Evolutionary conservation across 2,888 invertebrate genomes (phyloP), one percentile per base, ranked within the genome.

Genomic region (Hemaris fuciformis): DNA sequence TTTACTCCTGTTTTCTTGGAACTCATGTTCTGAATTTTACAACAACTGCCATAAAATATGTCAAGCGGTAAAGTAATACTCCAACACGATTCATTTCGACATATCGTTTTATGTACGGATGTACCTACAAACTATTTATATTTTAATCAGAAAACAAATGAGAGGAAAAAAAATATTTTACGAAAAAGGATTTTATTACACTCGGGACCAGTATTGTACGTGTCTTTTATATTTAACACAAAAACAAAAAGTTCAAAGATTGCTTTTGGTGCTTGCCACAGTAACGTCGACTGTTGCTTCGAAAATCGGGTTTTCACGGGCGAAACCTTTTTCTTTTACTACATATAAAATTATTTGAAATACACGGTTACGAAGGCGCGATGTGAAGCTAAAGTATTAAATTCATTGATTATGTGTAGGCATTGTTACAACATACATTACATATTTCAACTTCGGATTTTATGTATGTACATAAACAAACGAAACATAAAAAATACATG

Each of bases 161-260:
- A 3, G 41, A 3, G 2, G 38, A 3, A 8, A 41, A 4, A 41
- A 13, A 4, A 2, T n/a, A 13, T 22, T 45, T 23, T 22, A 22
- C 0, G 23, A 45, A 10, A 3, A 45, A 45, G 20, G 45, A 4
- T 45, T 45, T 45, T 20, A 10, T 22, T 13, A n/a, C 13, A 3
- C 22, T 20, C 3, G 45, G 8, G 45, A 45, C 22, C 5, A 13
- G 45, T 22, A 45, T 13, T 4, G 45, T 45, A 45, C 13, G 22
- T 22, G 45, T 22, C 45, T 23, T 45, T 22, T 45, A 45, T 45
- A 22, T 45, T 62, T 65, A 62, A 62, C 62, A 43, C 43, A 60
- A 58, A 58, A 57, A 59, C 23, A 62, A 64, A 64, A 69, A 64
- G 41, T 63, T 68, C 57, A 63, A 64, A 66, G 46, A 59, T 18